A percentile compares a stretch with the other conserved stretches of the same genome.
phyloP scores from a whole-genome alignment of 2,888 invertebrate genomes.

The Eristalis intricaria region DNA sequence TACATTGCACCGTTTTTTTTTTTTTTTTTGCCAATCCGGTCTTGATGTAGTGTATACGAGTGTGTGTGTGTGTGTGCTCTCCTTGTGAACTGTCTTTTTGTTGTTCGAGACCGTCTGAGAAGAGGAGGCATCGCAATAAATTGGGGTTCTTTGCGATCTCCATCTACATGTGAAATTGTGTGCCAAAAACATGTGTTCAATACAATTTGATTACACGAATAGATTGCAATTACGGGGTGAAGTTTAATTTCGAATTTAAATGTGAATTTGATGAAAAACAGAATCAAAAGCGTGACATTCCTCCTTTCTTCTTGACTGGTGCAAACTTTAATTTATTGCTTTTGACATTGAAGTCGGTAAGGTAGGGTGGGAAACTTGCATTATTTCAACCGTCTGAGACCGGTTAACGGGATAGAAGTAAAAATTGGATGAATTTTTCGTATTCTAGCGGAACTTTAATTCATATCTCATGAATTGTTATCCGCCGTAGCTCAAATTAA shows the following conservation, averaged over 20 bases:
- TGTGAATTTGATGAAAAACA: background rate
- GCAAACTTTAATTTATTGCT: background rate
- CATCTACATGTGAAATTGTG: conserved; percentile 41
- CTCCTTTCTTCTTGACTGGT: no score
- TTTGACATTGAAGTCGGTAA: background rate
- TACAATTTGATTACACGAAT: conserved; percentile 35
- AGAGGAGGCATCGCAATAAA: background rate
- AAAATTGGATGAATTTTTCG: no score
- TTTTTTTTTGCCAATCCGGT: background rate
- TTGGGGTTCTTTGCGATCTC: conserved; percentile 15
- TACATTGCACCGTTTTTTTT: conserved; percentile 12
- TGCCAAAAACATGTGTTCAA: conserved; percentile 51
- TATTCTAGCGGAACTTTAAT: no score
- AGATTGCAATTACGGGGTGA: conserved; percentile 13
- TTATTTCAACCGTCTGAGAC: background rate
- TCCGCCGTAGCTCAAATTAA: no score
- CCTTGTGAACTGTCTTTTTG: background rate
- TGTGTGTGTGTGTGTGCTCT: background rate
- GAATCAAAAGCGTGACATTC: background rate
- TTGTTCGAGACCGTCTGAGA: background rate
- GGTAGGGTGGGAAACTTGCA: background rate
- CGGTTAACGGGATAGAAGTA: background rate
- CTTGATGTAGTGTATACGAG: background rate
- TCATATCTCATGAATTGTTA: no score
- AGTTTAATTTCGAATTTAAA: background rate